These are phyloP conservation scores for Acronicta leporina DNA, from an alignment of 2,888 invertebrate genomes.

Conservation along the genomic window DNA sequence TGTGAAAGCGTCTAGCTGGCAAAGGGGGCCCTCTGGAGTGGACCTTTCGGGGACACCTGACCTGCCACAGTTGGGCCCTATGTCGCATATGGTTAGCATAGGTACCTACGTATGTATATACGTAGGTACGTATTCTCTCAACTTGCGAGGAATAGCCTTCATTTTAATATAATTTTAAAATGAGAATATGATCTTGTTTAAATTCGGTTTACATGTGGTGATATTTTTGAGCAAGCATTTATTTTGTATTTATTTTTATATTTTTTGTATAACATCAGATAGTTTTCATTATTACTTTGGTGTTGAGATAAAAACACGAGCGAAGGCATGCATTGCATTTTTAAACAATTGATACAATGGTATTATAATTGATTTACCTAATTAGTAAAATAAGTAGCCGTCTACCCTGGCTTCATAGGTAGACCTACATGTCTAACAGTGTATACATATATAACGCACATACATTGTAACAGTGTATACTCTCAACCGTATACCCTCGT, in stretches of 20 bases:
- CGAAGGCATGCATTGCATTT: no score
- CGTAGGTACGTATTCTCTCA: not conserved
- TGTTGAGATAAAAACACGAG: no score
- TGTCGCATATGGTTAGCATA: conserved; percentile 45
- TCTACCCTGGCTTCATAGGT: no score
- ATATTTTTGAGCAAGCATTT: not conserved
- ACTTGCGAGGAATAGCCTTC: not conserved
- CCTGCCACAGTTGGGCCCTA: conserved; percentile 67
- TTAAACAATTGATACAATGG: no score
- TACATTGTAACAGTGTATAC: conserved; percentile 49
- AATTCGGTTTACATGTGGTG: conserved; percentile 21
- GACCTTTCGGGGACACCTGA: conserved; percentile 79
- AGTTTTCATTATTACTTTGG: no score
- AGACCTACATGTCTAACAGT: conserved; percentile 20
- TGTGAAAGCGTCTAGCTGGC: conserved; percentile 77
- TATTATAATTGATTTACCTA: not conserved
- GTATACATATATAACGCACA: conserved; percentile 8
- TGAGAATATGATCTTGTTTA: not conserved
- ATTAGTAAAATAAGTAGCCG: not conserved
- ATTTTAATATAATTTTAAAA: not conserved
- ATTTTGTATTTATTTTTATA: not conserved
- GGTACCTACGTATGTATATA: conserved; percentile 8
- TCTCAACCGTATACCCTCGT: conserved; percentile 57
- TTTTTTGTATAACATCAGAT: no score
- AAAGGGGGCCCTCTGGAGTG: conserved; percentile 79